Percentiles rank a stretch among this genome's conserved stretches.
These are phyloP conservation scores for Macroteleia sp. DNA, from an alignment of 2,888 invertebrate genomes.

Conservation along the genomic window DNA sequence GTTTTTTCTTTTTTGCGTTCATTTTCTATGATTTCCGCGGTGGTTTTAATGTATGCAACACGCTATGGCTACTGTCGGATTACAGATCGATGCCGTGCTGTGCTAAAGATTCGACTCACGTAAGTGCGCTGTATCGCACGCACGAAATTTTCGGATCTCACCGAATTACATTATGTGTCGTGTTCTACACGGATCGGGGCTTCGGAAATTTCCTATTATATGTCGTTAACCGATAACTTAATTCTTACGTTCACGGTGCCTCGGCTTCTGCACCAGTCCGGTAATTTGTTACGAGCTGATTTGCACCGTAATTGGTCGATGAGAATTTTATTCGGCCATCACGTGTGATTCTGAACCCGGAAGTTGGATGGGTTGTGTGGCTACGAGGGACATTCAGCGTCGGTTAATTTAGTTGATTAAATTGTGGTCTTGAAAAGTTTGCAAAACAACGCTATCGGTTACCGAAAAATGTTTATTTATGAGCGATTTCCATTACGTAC, in stretches of 20 bases:
- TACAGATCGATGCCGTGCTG: constrained; percentile 13
- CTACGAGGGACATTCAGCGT: neutral
- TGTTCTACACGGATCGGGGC: constrained; percentile 6
- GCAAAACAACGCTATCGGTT: neutral
- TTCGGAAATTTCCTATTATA: constrained; percentile 24
- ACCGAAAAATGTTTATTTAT: constrained; percentile 6
- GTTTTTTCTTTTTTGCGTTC: constrained; percentile 21
- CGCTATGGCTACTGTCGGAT: constrained; percentile 19
- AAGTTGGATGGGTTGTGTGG: too few relatives aligned
- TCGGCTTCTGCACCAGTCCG: neutral
- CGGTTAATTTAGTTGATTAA: constrained; percentile 12
- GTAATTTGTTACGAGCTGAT: neutral
- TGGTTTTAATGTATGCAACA: constrained; percentile 23
- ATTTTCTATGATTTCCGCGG: constrained; percentile 25
- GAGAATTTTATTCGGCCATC: neutral
- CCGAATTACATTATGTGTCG: constrained; percentile 13
- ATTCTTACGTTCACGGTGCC: neutral
- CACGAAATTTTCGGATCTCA: constrained; percentile 16
- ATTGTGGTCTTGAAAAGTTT: neutral
- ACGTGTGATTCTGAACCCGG: neutral
- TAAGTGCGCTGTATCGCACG: constrained; percentile 26
- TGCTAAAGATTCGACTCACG: constrained; percentile 17
- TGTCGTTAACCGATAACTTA: constrained; percentile 2
- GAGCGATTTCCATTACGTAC: too few relatives aligned
- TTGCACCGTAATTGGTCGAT: neutral